These are phyloP conservation scores for Leptopilina boulardi DNA, from an alignment of 1,140 invertebrate genomes.

Conservation along the genomic window DNA sequence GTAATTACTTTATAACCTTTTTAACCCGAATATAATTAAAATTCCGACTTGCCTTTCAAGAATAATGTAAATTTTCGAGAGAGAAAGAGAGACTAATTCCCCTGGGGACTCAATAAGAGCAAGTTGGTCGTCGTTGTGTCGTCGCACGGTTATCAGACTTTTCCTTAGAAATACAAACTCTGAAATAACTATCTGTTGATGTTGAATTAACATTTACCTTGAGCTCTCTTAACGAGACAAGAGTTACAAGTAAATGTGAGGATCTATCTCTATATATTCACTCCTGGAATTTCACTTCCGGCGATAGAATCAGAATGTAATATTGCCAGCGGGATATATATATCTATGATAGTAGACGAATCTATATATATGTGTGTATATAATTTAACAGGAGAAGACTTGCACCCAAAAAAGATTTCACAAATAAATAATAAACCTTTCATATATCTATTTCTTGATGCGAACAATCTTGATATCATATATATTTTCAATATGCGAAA, in stretches of 20 bases:
- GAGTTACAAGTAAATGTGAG: constrained; percentile 20
- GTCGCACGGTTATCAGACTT: constrained; percentile 11
- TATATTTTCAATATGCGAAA: too few species aligned
- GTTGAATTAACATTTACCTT: constrained; percentile 31
- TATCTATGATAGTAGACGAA: neutral
- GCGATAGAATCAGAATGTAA: constrained; percentile 25
- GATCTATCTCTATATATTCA: neutral
- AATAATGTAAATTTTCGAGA: constrained; percentile 4
- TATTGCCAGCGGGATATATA: constrained; percentile 15
- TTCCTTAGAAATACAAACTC: neutral
- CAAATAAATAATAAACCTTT: too few species aligned
- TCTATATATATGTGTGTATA: too few species aligned
- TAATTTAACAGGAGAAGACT: constrained; percentile 1
- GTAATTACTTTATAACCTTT: too few species aligned
- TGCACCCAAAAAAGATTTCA: too few species aligned
- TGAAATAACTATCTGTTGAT: constrained; percentile 21
- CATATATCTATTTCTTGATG: too few species aligned
- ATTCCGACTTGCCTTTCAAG: constrained; percentile 2
- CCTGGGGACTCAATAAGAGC: neutral
- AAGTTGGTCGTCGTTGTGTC: neutral
- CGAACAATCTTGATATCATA: too few species aligned
- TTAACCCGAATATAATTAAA: neutral
- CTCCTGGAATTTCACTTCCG: constrained; percentile 17
- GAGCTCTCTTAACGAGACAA: constrained; percentile 14
- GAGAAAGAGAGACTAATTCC: neutral